These are phyloP conservation scores for Turritopsis dohrnii DNA, from an alignment of 30 jellyfish, hydroid and myxozoan species.

Conservation along the genomic window DNA sequence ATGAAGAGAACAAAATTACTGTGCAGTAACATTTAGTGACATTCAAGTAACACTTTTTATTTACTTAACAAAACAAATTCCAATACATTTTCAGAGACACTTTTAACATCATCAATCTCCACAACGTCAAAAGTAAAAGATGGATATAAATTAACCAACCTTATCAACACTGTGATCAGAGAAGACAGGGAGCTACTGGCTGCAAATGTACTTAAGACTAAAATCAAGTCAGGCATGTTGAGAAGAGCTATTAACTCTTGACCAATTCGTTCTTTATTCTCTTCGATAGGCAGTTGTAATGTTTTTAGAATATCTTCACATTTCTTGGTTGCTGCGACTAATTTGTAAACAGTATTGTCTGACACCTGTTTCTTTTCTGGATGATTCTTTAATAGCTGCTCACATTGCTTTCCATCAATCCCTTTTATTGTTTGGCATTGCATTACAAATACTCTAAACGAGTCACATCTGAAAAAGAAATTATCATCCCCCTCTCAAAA, in stretches of 20 bases:
- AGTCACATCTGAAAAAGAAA: conserved; percentile 18
- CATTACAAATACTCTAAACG: conserved; percentile 10
- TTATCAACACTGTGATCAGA: neutral
- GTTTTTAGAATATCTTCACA: conserved; percentile 14
- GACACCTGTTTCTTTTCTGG: neutral
- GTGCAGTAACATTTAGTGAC: no score
- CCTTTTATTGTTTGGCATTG: conserved; percentile 22
- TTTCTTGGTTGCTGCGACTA: neutral
- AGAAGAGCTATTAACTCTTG: conserved; percentile 56
- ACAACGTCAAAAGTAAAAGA: no score
- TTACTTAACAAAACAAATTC: no score
- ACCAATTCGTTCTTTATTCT: conserved; percentile 49
- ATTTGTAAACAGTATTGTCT: conserved; percentile 13
- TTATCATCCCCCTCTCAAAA: no score
- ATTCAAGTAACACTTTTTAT: no score
- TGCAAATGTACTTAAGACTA: conserved; percentile 51
- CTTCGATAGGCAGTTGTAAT: conserved; percentile 51
- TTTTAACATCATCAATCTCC: no score
- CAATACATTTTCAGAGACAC: no score
- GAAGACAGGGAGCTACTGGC: conserved; percentile 19
- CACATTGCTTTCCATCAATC: conserved; percentile 16
- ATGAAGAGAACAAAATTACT: neutral
- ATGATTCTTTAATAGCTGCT: neutral
- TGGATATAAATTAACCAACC: neutral
- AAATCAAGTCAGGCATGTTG: conserved; percentile 46